Evolutionary conservation across 1,140 invertebrate genomes (phyloP), one percentile per base, ranked within the genome.

Genomic region (Olivierus martensii): DNA sequence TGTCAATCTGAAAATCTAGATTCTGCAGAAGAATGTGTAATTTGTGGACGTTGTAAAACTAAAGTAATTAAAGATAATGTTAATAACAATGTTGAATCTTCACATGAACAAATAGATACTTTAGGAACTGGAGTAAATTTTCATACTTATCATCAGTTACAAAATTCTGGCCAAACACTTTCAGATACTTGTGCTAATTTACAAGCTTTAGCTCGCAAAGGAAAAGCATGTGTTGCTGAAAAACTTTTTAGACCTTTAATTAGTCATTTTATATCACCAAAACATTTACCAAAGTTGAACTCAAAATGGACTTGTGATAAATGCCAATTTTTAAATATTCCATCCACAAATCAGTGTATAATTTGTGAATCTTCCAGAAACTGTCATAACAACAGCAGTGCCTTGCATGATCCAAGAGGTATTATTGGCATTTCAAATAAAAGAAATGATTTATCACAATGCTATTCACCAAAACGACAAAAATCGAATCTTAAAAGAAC

Each of bases 401-500:
- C 28, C 28, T 28, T 28, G 28, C 28, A 28, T 28, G 28, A 28
- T 28, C 28, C 28, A 28, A 28, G 28, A 28, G 28, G 28, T 28
- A 28, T 28, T 28, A 28, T 28, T 28, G 28, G 28, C 28, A 28
- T 28, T 28, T 54, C 44, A 35, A 57, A 59, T 35, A 57, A 57
- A 46, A 50, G 52, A 43, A 52, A 35, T 12, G 56, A 53, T 15
- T 34, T 53, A 6, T 43, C 49, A 17, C 57, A 58, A 37, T 64
- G 62, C 41, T 57, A 61, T 21, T 75, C 73, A n/a, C 71, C 73
- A 19, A 75, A 76, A 60, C 66, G 73, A 36, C 71, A 76, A 61
- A 66, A 70, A 9, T 71, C 73, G 52, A 69, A 79, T 67, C 73
- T 79, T 65, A 73, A 80, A 65, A 63, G 73, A 65, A 71, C 79